Evolutionary conservation across 2,113 vertebrate genomes (phyloP).

Genomic region (Pelobates fuscus): DNA sequence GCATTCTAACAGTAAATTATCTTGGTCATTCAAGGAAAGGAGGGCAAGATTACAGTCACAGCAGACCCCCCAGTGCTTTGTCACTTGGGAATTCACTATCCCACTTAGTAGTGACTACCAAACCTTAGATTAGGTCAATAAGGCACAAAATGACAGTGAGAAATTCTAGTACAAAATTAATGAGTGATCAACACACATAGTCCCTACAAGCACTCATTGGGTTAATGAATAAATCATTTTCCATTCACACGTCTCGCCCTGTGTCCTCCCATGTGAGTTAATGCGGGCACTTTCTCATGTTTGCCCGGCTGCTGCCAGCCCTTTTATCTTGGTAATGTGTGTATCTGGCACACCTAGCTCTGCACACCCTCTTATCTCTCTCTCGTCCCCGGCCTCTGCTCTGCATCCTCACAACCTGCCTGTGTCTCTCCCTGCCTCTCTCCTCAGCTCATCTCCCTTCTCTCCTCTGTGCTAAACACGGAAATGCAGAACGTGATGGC

Average conservation of each 20-base stretch:
- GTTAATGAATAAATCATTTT: no score
- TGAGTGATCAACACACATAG: no score
- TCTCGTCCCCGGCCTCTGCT: background rate
- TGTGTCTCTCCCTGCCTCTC: background rate
- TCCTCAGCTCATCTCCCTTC: background rate
- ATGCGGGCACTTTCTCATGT: background rate
- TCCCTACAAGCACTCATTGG: no score
- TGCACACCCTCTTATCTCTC: slow-evolving; percentile 18
- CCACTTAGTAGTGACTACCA: no score
- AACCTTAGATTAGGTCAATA: no score
- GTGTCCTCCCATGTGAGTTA: background rate
- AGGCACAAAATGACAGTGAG: no score
- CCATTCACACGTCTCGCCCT: background rate
- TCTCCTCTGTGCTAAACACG: background rate
- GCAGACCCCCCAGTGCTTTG: no score
- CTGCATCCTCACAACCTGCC: background rate
- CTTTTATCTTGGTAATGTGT: background rate
- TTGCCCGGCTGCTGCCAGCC: background rate
- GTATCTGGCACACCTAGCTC: slow-evolving; percentile 15
- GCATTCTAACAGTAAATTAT: no score
- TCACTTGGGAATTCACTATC: no score
- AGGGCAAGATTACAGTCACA: no score
- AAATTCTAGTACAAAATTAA: no score
- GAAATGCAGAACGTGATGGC: background rate
- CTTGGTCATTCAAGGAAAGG: no score